phyloP scores from a whole-genome alignment of 2,113 vertebrate genomes.

The Mus spicilegus region DNA sequence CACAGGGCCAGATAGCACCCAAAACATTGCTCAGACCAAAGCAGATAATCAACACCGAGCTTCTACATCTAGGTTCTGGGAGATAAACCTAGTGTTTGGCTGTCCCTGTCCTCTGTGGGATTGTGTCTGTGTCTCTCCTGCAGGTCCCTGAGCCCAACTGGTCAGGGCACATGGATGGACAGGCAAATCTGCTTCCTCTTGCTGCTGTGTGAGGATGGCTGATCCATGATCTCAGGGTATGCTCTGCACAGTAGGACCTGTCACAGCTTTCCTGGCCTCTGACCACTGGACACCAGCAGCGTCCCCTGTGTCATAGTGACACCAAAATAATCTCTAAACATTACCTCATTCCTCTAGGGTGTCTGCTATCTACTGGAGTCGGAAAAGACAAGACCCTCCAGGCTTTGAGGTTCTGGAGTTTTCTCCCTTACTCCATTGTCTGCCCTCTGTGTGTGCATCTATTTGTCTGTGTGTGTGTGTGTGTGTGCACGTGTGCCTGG shows the following conservation, averaged over 20 bases:
- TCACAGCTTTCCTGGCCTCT: neutral
- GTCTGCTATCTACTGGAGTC: neutral
- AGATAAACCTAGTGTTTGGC: neutral
- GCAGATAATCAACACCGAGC: neutral
- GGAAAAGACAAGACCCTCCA: fast-evolving
- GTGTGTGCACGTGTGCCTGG: neutral
- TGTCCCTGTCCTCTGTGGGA: neutral
- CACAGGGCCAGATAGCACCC: too few species aligned
- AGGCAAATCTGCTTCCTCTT: neutral
- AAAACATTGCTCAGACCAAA: neutral
- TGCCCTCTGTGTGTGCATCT: neutral
- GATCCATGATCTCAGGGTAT: neutral
- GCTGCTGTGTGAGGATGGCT: neutral
- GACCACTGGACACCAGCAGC: neutral
- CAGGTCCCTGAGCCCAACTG: neutral
- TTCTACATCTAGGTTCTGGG: neutral
- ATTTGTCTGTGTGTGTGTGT: neutral
- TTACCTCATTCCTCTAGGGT: too few species aligned
- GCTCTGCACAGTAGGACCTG: neutral
- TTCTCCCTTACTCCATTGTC: neutral
- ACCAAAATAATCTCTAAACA: neutral
- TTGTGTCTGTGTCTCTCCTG: neutral
- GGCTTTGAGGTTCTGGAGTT: neutral
- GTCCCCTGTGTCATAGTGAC: neutral
- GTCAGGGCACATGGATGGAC: neutral